phyloP scores from a whole-genome alignment of 2,797 vertebrate species.

The Holocentrus rufus region DNA sequence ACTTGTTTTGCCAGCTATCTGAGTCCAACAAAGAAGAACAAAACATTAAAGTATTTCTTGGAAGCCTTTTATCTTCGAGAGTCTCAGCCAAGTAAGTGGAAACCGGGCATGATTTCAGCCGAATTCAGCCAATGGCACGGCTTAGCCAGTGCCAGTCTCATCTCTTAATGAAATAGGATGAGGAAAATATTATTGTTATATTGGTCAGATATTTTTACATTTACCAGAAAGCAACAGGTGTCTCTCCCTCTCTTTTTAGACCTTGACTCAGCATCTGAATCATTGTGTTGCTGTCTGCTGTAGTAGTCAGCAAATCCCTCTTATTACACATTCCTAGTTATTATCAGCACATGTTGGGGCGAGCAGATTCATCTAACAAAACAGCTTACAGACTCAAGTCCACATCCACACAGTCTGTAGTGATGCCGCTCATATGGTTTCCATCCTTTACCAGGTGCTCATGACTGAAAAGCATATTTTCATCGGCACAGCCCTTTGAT shows the following conservation, averaged over 20 bases:
- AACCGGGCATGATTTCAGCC: neutral
- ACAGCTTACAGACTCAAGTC: neutral
- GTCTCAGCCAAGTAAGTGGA: neutral
- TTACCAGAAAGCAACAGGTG: conserved; percentile 6
- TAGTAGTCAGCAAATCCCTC: conserved; percentile 25
- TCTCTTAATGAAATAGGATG: neutral
- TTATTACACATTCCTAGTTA: conserved; percentile 35
- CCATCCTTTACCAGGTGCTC: too few relatives aligned
- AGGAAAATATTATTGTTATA: neutral
- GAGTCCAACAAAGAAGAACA: conserved; percentile 7
- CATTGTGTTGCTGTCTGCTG: conserved; percentile 26
- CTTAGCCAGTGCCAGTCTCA: neutral
- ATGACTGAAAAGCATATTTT: too few relatives aligned
- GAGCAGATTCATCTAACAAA: conserved; percentile 3
- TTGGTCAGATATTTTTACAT: conserved; percentile 23
- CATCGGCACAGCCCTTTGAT: neutral
- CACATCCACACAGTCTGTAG: neutral
- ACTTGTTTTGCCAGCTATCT: conserved; percentile 10
- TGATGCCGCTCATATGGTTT: too few relatives aligned
- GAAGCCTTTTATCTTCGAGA: neutral
- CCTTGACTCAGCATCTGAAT: conserved; percentile 27
- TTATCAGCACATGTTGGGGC: conserved; percentile 22
- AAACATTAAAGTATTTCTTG: neutral
- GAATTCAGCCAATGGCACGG: neutral
- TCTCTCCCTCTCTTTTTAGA: conserved; percentile 23